phyloP scores from a whole-genome alignment of 2,113 vertebrate species.

The Callipepla californica region DNA sequence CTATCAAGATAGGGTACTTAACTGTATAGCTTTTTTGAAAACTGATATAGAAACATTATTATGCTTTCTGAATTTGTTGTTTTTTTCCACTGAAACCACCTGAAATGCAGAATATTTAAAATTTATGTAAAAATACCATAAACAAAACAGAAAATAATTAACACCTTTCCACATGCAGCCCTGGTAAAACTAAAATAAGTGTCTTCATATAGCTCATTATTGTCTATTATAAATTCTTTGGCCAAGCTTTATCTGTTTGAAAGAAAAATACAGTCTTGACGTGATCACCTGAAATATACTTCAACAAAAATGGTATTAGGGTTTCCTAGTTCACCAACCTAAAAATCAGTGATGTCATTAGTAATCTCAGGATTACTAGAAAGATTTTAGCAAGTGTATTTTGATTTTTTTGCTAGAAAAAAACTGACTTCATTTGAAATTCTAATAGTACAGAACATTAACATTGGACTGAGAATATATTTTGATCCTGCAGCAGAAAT shows the following conservation, averaged over 20 bases:
- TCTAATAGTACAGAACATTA: neutral
- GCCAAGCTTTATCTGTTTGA: neutral
- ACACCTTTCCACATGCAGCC: neutral
- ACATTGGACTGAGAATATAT: neutral
- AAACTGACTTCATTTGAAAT: constrained; percentile 4
- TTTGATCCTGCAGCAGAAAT: neutral
- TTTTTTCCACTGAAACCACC: neutral
- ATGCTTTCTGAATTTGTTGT: neutral
- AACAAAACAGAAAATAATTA: neutral
- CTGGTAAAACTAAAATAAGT: neutral
- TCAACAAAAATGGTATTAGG: neutral
- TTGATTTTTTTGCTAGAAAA: neutral
- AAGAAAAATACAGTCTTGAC: neutral
- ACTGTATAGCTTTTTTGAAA: neutral
- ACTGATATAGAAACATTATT: accelerated
- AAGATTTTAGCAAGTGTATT: neutral
- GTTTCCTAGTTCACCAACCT: neutral
- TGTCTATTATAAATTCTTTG: neutral
- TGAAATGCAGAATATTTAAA: neutral
- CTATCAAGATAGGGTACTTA: neutral
- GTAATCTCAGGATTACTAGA: neutral
- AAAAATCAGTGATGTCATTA: neutral
- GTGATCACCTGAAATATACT: neutral
- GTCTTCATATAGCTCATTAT: neutral
- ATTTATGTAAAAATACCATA: neutral